Evolutionary conservation across 2,113 vertebrate genomes (phyloP).

Genomic region (Lepus americanus): DNA sequence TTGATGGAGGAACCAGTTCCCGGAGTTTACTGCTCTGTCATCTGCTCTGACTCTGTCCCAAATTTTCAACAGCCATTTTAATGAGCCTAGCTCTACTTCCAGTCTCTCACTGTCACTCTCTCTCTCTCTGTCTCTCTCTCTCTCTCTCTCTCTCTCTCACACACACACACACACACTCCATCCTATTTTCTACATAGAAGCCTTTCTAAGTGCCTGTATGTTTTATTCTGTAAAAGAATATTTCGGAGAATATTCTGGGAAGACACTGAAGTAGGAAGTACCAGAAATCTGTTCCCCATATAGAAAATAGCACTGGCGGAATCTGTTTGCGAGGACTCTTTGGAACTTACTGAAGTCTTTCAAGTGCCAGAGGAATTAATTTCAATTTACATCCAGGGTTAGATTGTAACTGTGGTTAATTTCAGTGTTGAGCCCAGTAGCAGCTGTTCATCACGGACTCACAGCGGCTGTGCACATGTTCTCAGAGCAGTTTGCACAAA

Average conservation of each 20-base stretch:
- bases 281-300: background rate
- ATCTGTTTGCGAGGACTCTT: background rate
- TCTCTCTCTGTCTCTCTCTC: too few relatives aligned
- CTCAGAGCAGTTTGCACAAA: background rate
- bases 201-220: background rate
- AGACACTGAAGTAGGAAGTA: background rate
- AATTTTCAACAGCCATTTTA: constrained; percentile 13
- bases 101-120: background rate
- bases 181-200: background rate
- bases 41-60: constrained; percentile 9
- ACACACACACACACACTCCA: background rate
- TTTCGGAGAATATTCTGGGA: constrained; percentile 17
- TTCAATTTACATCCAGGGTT: background rate
- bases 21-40: background rate
- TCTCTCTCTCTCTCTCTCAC: too few relatives aligned
- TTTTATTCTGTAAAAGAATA: constrained; percentile 50
- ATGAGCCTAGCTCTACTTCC: background rate
- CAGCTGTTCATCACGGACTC: background rate
- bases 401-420: background rate
- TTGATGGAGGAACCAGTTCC: constrained; percentile 10
- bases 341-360: background rate
- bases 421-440: background rate
- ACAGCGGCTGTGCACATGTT: background rate
- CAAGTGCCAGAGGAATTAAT: background rate
- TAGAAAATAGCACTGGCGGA: background rate